Conservation (phyloP, 1,140 invertebrate species). For the Bombus pyrosoma region DNA sequence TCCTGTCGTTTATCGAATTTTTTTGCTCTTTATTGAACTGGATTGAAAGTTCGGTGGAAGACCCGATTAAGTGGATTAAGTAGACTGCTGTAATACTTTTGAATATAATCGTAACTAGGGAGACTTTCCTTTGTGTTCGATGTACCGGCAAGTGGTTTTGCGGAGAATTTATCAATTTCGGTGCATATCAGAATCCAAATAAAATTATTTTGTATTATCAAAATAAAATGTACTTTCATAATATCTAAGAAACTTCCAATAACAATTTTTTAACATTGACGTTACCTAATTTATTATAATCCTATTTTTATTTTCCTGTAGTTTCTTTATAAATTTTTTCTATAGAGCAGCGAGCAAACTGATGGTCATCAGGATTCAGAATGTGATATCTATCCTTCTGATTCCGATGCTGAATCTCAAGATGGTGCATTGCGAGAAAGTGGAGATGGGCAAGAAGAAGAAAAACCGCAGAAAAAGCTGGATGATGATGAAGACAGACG, state of each 20-base stretch:
- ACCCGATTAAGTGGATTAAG: slow-evolving; percentile 41
- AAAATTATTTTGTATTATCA: not conserved
- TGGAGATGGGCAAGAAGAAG: slow-evolving; percentile 85
- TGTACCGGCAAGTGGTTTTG: slow-evolving; percentile 17
- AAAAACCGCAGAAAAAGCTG: slow-evolving; percentile 86
- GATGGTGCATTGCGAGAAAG: slow-evolving; percentile 82
- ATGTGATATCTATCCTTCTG: slow-evolving; percentile 81
- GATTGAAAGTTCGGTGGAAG: slow-evolving; percentile 21
- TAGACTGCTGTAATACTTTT: slow-evolving; percentile 46
- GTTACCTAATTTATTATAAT: slow-evolving; percentile 8
- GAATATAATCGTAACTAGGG: not conserved
- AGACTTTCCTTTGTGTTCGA: slow-evolving; percentile 11
- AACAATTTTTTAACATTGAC: not conserved
- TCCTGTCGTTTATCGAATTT: not conserved
- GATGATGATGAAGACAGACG: slow-evolving; percentile 97
- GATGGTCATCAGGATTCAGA: slow-evolving; percentile 82
- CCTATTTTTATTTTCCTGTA: not conserved
- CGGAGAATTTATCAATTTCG: not conserved
- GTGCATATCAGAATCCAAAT: not conserved
- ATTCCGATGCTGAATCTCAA: slow-evolving; percentile 79
- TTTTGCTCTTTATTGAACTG: not conserved
- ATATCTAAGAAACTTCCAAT: not conserved
- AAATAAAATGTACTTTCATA: not conserved
- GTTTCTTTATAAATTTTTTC: not conserved
- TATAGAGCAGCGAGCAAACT: slow-evolving; percentile 81